Conservation (phyloP, 2,888 invertebrate genomes). For the Clistopyga incitator region DNA sequence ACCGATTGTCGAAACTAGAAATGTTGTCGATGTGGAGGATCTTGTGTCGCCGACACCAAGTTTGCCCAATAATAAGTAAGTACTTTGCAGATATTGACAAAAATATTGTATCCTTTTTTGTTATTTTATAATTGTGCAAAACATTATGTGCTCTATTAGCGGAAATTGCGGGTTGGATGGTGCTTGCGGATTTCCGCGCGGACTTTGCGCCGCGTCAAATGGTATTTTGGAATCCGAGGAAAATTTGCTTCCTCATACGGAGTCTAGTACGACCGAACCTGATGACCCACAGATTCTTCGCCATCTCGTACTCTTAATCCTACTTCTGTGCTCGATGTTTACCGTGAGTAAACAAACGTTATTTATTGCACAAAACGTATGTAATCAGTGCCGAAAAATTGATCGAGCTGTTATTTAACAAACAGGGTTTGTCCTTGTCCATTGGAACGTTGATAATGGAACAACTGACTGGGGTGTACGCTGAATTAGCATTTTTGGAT, state of each 20-base stretch:
- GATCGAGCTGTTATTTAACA: constrained; percentile 66
- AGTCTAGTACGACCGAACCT: constrained; percentile 82
- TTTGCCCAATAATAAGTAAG: constrained; percentile 68
- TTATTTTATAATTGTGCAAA: background rate
- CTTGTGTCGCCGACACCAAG: constrained; percentile 75
- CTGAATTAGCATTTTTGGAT: constrained; percentile 96
- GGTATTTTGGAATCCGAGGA: constrained; percentile 79
- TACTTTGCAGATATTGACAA: background rate
- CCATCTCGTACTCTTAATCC: constrained; percentile 93
- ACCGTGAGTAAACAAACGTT: constrained; percentile 87
- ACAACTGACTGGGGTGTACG: constrained; percentile 94
- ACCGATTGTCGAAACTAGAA: constrained; percentile 67
- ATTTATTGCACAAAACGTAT: constrained; percentile 1
- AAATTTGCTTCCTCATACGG: constrained; percentile 77
- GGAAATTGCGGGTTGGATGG: constrained; percentile 71
- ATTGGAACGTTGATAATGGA: constrained; percentile 93
- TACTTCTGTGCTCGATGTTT: constrained; percentile 94
- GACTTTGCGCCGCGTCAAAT: constrained; percentile 75
- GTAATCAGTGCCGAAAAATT: background rate
- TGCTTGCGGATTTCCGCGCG: constrained; percentile 73
- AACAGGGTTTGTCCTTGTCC: constrained; percentile 92
- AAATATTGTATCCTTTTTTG: background rate
- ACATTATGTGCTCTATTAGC: constrained; percentile 26
- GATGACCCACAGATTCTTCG: constrained; percentile 90
- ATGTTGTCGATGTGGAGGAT: constrained; percentile 83